Evolutionary conservation across 1,140 invertebrate genomes (phyloP), one percentile per base, ranked within the genome.

Genomic region (Delia radicum): DNA sequence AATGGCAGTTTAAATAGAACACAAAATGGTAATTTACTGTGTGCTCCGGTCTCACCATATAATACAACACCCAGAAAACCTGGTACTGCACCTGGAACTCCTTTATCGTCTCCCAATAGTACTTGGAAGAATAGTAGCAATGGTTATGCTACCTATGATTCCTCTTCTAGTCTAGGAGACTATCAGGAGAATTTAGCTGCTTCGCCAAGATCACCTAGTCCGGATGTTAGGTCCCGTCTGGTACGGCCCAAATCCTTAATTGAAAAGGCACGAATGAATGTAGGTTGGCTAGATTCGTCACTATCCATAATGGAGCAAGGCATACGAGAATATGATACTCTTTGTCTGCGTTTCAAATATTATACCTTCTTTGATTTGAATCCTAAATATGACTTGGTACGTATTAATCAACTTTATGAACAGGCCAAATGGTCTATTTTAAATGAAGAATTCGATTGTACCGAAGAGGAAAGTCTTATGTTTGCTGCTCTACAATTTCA

Each of bases 391-490:
- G 98, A 99, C 88, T 91, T 94, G 10, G 92, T 98, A 12, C 89
- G 98, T 72, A 99, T 99, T 78, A 99, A 99, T 89, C 98, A 99
- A 88, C 93, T 99, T 79, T 99, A 97, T 87, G 98, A 99, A 88
- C 98, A 99, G 88, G 97, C 97, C 24, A 98, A 97, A 87, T 99
- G 98, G 98, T 93, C 96, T 80, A 91, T 99, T 75, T 89, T 99
- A 29, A 95, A 98, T 78, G 98, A 99, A 86, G 98, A 99, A 87
- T 93, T 99, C 73, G 98, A 99, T 84, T 99, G 98, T 86, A 99
- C 98, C 0, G 98, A 99, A 88, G 98, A 99, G 86, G 98, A 99
- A 88, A 98, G 98, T 91, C 91, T 99, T 27, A 94, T 99, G 89
- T 99, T 99, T 89, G 97, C 96, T 67, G 98, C 97, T 0, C 87